These are phyloP conservation scores for Epinephelus cyanopodus DNA, from an alignment of 2,113 vertebrate species.

Conservation along the genomic window DNA sequence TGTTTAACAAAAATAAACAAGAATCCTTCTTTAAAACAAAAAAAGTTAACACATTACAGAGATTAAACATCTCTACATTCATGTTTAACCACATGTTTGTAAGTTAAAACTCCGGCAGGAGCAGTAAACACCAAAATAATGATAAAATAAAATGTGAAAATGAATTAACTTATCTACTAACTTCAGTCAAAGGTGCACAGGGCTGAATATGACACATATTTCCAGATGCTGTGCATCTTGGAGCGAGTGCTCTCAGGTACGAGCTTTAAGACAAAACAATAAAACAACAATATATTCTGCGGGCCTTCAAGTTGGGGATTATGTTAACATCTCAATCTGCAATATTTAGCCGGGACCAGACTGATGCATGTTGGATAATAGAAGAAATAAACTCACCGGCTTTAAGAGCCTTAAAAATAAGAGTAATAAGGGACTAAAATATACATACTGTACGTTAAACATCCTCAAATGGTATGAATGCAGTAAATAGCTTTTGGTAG, in stretches of 20 bases:
- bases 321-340: slow-evolving; percentile 17
- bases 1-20: neutral
- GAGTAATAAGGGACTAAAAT: slow-evolving; percentile 13
- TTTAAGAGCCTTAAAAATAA: slow-evolving; percentile 4
- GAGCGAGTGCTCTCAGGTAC: neutral
- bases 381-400: slow-evolving; percentile 5
- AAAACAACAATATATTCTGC: slow-evolving; percentile 8
- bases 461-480: slow-evolving; percentile 17
- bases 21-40: slow-evolving; percentile 13
- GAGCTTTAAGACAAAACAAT: neutral
- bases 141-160: slow-evolving; percentile 37
- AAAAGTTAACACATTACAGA: slow-evolving; percentile 50
- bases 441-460: neutral
- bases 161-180: slow-evolving; percentile 4
- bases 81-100: slow-evolving; percentile 66
- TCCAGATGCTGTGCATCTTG: neutral
- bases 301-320: neutral
- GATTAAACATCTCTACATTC: slow-evolving; percentile 72
- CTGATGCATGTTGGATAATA: neutral
- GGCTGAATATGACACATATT: neutral
- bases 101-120: slow-evolving; percentile 52
- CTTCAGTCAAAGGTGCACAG: slow-evolving; percentile 19
- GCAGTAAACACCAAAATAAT: slow-evolving; percentile 18
- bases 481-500: slow-evolving; percentile 22
- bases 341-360: neutral